These are phyloP conservation scores for Gila orcuttii DNA, from an alignment of 2,113 vertebrate genomes.

Conservation along the genomic window DNA sequence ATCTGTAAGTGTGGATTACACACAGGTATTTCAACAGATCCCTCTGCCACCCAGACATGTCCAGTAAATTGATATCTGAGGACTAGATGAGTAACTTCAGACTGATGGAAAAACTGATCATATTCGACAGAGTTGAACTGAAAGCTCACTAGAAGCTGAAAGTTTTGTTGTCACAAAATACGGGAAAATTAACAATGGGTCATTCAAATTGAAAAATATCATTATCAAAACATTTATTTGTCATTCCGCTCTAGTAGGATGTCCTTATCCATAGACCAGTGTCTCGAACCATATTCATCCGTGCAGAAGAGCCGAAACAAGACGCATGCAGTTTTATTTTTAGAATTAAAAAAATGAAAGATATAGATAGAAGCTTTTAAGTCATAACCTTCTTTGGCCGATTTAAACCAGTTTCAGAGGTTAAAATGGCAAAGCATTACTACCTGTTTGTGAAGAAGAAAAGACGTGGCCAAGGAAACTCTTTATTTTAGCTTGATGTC, in stretches of 20 bases:
- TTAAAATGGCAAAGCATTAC: not conserved
- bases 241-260: too few relatives aligned
- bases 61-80: not conserved
- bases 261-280: too few relatives aligned
- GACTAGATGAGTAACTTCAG: slow-evolving; percentile 5
- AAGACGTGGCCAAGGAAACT: not conserved
- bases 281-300: not conserved
- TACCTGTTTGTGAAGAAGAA: not conserved
- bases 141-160: too few relatives aligned
- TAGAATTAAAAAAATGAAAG: too few relatives aligned
- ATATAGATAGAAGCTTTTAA: not conserved
- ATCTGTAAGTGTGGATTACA: not conserved
- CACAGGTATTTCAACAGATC: not conserved
- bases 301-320: not conserved
- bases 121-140: not conserved
- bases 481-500: too few relatives aligned
- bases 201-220: too few relatives aligned
- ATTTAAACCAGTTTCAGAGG: not conserved
- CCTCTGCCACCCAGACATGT: not conserved
- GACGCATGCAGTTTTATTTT: not conserved
- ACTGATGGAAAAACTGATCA: not conserved
- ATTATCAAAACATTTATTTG: too few relatives aligned
- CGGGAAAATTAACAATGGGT: too few relatives aligned
- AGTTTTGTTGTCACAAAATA: too few relatives aligned
- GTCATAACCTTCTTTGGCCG: not conserved